Evolutionary conservation across 2,888 invertebrate species (phyloP), one percentile per base, ranked within the genome.

Genomic region (Macrophya alboannulata): DNA sequence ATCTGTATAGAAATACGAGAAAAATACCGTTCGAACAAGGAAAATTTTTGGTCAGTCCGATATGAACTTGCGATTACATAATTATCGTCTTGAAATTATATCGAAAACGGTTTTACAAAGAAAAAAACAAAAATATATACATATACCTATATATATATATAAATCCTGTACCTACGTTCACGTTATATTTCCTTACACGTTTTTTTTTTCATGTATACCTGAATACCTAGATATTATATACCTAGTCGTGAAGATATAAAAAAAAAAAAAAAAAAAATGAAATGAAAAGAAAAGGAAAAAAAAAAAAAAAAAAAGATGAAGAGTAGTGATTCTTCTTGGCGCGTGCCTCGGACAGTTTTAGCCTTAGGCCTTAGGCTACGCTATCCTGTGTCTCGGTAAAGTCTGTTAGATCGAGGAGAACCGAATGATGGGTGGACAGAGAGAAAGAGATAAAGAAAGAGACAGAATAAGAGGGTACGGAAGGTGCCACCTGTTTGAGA

Each of bases 401-500:
- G 62, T 62, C 62, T 62, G 62, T 25, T 12, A 9, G 25, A 62
- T 62, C 25, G 25, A 12, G 25, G 10, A 25, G 25, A 62, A 62
- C 4, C 1, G 62, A 25, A 62, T 25, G 48, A 48, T 10, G 12
- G 12, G 4, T 10, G 4, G 48, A 48, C 9, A 10, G 12, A 48
- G 48, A 48, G 48, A 12, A 48, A 48, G 12, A 48, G 12, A 12
- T 9, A 48, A 48, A 48, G 12, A 48, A 48, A 48, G 12, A 25
- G 25, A 9, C 2, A 21, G 21, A 62, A 10, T 10, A 9, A 31
- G 31, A 55, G n/a, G 55, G 55, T 17, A n/a, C 25, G 37, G 31
- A 40, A 51, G 77, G 77, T 77, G 15, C 77, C 77, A 77, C 77
- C 77, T 77, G 77, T 77, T 51, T 37, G 40, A 55, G 51, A 77